Evolutionary conservation across 2,888 invertebrate genomes (phyloP).

Genomic region (Serripes groenlandicus): DNA sequence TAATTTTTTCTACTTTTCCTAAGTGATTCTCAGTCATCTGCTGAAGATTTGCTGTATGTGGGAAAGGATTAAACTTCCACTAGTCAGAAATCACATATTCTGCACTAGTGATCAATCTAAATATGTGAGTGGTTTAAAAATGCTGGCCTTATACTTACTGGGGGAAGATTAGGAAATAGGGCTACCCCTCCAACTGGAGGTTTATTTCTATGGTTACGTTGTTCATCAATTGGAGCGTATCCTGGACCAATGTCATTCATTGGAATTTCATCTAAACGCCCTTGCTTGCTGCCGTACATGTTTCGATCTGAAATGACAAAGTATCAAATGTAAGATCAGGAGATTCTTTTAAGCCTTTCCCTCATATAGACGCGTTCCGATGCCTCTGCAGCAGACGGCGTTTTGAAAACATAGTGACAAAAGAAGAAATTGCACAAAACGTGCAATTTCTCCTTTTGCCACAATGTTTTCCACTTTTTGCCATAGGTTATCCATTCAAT

Average conservation of each 20-base stretch:
- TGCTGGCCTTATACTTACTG: constrained; percentile 76
- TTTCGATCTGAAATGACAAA: constrained; percentile 54
- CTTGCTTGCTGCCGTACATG: constrained; percentile 80
- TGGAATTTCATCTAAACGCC: constrained; percentile 87
- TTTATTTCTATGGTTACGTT: constrained; percentile 73
- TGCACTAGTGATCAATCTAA: not conserved
- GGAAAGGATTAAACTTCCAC: too few relatives aligned
- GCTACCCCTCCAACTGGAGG: constrained; percentile 82
- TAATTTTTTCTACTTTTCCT: too few relatives aligned
- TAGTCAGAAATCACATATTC: too few relatives aligned
- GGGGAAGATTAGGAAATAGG: constrained; percentile 78
- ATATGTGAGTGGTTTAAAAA: too few relatives aligned
- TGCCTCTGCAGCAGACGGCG: not conserved
- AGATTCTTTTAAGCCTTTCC: not conserved
- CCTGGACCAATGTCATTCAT: constrained; percentile 83
- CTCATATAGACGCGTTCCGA: too few relatives aligned
- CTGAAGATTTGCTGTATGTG: too few relatives aligned
- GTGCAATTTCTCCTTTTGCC: too few relatives aligned
- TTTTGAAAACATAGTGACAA: too few relatives aligned
- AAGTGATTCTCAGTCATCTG: too few relatives aligned
- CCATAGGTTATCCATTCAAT: too few relatives aligned
- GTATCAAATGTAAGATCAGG: not conserved
- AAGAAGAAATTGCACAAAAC: too few relatives aligned
- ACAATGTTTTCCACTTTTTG: too few relatives aligned
- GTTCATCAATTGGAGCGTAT: constrained; percentile 81